Evolutionary conservation across 2,797 vertebrate species (phyloP), one percentile per base, ranked within the genome.

Genomic region (Poeciliopsis gracilis): DNA sequence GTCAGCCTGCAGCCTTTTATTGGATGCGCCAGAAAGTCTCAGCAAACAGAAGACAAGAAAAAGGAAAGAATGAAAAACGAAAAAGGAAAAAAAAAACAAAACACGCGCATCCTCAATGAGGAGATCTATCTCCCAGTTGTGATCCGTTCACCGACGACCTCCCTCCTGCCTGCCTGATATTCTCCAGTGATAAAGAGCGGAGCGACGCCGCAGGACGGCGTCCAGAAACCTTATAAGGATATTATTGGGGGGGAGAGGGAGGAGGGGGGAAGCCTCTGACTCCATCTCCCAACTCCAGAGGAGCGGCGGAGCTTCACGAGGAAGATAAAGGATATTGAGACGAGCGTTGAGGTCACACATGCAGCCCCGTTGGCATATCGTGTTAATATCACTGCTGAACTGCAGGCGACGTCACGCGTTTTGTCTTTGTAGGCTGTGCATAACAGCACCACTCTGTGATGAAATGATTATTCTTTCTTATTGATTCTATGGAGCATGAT

Each of bases 1-100:
- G 12, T 45, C 83, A 79, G 77, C 67, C 80, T 38, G 67, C 43
- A 81, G 73, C 75, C 45, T 83, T 83, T 82, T 67, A 82, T 75
- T 79, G 79, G 51, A 72, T 73, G 46, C 59, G 55, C 75, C 75
- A 76, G 33, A 81, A 84, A 86, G 61, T 78, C 72, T 72, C 82
- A 67, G 87, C 77, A 75, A 55, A 84, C 73, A 70, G 12, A n/a
- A 53, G 23, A 10, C 23, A 10, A 10, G 23, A 10, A 51, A 3
- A 10, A 0, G 36, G 36, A 36, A 5, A 36, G 36, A 36, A 36
- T 36, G 0, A 36, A 36, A 36, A 36, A 36, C 36, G 36, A 10
- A 9, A 4, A 51, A 51, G 1, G 20, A 23, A 23, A 0, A 53
- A 15, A 46, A 0, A 43, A 43, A 10, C 53, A 70, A 43, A 18